Base-by-base conservation (phyloP, 2,797 vertebrate genomes). In the Trichosurus vulpecula region DNA sequence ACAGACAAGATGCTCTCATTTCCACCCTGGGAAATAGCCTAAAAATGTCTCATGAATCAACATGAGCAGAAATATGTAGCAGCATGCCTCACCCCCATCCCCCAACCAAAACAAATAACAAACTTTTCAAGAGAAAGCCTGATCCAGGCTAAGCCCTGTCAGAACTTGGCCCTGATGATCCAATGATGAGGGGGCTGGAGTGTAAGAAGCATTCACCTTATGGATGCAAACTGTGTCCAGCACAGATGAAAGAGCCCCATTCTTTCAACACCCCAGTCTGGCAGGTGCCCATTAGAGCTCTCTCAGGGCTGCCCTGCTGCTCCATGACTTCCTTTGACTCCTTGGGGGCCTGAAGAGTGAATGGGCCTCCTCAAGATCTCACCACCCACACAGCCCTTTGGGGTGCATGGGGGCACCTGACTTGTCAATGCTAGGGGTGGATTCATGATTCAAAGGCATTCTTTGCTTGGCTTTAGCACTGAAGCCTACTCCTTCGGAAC, bases 391-490 rank as follows among this genome's bases (percentile, higher is more conserved):
- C 41, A 87, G 10, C 0, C 41, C 74, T 51, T 41, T 6, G 3
- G 74, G 41, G 74, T 87, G 41, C 74, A 3, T 11, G 74, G 74
- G 58, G 92, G 47, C 29, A 4, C 54, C 22, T 58, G 30, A 93
- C 89, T 96, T 96, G 95, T 92, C 95, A 93, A 66, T 61, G 58
- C 54, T 94, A 31, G 56, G 95, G 91, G 93, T 51, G 96, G 95
- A 96, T 93, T 97, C 93, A 27, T 47, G n/a, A 25, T 47, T 81
- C 95, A 61, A 94, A n/a, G 95, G 92, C 89, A 95, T 96, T 92
- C 94, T 95, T 96, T 93, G 95, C 96, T 97, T 97, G 95, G 41
- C 41, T 27, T 87, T 11, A 27, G 41, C 22, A 47, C 66, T 22
- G n/a, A 81, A 41, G 13, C 66, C 19, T 10, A 41, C 61, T 16